Conservation (phyloP, 2,888 invertebrate genomes). For the Phyllotreta striolata region DNA sequence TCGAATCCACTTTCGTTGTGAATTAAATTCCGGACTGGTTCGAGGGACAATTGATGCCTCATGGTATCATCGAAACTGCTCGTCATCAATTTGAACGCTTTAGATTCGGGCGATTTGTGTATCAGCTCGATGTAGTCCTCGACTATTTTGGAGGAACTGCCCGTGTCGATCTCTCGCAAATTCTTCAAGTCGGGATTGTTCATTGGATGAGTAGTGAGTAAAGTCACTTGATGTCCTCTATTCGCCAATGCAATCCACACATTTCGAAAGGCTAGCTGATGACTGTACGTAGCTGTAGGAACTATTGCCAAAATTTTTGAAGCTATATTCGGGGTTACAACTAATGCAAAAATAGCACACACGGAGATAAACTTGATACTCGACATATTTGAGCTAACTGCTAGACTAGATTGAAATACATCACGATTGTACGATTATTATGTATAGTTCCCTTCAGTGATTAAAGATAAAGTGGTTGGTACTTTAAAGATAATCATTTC, state of each 20-base stretch:
- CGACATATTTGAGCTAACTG: too few species aligned
- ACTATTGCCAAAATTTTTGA: conserved; percentile 47
- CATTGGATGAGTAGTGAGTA: conserved; percentile 52
- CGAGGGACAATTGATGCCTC: conserved; percentile 13
- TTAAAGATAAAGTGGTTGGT: too few species aligned
- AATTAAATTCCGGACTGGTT: conserved; percentile 1
- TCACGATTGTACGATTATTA: too few species aligned
- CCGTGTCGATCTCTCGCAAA: conserved; percentile 45
- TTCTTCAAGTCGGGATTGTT: conserved; percentile 39
- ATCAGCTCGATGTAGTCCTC: background rate
- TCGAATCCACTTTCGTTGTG: conserved; percentile 42
- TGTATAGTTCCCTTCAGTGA: too few species aligned
- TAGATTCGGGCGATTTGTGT: background rate
- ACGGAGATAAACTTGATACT: background rate
- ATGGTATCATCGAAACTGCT: background rate
- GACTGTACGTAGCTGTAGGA: conserved; percentile 50
- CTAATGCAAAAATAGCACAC: background rate
- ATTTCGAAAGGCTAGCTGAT: conserved; percentile 49
- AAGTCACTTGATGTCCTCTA: conserved; percentile 54
- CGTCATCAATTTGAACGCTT: background rate
- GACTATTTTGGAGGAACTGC: conserved; percentile 25
- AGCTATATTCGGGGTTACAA: background rate
- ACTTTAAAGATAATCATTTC: too few species aligned
- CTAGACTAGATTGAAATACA: too few species aligned
- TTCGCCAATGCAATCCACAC: conserved; percentile 49